A percentile compares a stretch with the other conserved stretches of the same genome.
These are phyloP conservation scores for Gallinago jamesoni DNA, from an alignment of 2,113 vertebrate genomes.

Conservation along the genomic window DNA sequence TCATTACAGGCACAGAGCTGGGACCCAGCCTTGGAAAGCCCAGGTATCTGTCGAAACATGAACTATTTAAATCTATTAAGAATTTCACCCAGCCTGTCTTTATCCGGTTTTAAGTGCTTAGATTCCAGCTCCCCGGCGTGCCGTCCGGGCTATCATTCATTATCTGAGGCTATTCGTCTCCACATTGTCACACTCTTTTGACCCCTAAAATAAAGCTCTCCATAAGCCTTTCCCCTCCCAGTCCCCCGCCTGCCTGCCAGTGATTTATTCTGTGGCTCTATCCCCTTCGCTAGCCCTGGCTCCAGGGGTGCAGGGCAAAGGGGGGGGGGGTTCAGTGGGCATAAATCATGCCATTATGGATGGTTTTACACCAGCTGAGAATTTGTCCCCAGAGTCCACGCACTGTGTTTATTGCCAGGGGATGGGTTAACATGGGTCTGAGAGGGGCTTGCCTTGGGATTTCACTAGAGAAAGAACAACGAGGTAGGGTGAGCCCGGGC, in stretches of 20 bases:
- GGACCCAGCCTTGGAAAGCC: constrained; percentile 66
- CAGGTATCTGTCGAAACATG: constrained; percentile 77
- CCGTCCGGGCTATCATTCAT: constrained; percentile 69
- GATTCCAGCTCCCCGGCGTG: constrained; percentile 62
- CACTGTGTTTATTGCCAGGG: accelerated
- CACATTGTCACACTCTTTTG: constrained; percentile 67
- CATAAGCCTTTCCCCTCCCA: constrained; percentile 19
- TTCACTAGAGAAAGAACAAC: background rate
- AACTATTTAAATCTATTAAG: constrained; percentile 77
- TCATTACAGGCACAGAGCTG: constrained; percentile 62
- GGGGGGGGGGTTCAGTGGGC: background rate
- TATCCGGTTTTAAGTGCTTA: constrained; percentile 72
- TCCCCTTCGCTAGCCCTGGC: background rate
- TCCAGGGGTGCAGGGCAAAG: background rate
- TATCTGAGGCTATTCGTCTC: constrained; percentile 71
- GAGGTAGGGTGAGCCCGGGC: background rate
- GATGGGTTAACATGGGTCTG: background rate
- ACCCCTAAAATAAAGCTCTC: constrained; percentile 65
- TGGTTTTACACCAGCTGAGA: background rate
- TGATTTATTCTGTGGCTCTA: background rate
- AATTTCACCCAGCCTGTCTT: constrained; percentile 75
- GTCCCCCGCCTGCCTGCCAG: background rate
- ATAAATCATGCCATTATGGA: background rate
- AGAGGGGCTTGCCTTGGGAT: background rate
- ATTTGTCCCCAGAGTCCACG: background rate